phyloP scores from a whole-genome alignment of 2,888 invertebrate species.

The Priocnemis perturbator region DNA sequence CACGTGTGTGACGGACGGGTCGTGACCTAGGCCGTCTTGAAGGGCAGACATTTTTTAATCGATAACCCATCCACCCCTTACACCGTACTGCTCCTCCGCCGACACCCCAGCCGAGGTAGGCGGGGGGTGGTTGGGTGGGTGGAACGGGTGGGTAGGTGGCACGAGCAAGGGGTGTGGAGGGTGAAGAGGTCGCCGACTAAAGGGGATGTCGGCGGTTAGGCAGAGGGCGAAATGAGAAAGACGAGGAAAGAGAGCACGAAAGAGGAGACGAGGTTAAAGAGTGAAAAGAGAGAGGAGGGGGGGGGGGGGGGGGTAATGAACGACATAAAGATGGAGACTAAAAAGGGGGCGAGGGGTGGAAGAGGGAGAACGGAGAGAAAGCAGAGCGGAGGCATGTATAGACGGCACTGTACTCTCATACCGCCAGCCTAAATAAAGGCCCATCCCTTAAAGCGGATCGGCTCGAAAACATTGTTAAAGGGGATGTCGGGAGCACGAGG shows the following conservation, averaged over 20 bases:
- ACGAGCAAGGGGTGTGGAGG: conserved; percentile 49
- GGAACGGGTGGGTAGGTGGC: conserved; percentile 22
- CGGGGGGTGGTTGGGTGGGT: too few relatives aligned
- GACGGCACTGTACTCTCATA: conserved; percentile 51
- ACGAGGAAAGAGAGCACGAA: conserved; percentile 30
- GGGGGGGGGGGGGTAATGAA: conserved; percentile 42
- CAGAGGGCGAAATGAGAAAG: conserved; percentile 8
- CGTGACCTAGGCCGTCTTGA: conserved; percentile 75
- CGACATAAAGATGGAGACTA: conserved; percentile 37
- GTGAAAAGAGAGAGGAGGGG: conserved; percentile 45
- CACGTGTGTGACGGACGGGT: conserved; percentile 69
- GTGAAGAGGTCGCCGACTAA: conserved; percentile 53
- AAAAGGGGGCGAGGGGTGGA: conserved; percentile 45
- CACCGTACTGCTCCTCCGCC: conserved; percentile 39
- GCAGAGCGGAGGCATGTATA: too few relatives aligned
- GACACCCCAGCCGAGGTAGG: conserved; percentile 1
- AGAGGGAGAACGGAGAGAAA: too few relatives aligned
- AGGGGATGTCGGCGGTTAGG: conserved; percentile 35
- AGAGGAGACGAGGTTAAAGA: conserved; percentile 39
- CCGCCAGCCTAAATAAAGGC: conserved; percentile 72
- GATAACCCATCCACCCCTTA: conserved; percentile 67
- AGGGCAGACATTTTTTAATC: conserved; percentile 76
- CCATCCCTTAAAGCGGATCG: conserved; percentile 72
- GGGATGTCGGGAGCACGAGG: conserved; percentile 54
- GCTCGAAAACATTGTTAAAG: conserved; percentile 74